Percentiles rank a stretch among this genome's conserved stretches.
These are phyloP conservation scores for Salticus scenicus DNA, from an alignment of 2,888 invertebrate species.

Conservation along the genomic window DNA sequence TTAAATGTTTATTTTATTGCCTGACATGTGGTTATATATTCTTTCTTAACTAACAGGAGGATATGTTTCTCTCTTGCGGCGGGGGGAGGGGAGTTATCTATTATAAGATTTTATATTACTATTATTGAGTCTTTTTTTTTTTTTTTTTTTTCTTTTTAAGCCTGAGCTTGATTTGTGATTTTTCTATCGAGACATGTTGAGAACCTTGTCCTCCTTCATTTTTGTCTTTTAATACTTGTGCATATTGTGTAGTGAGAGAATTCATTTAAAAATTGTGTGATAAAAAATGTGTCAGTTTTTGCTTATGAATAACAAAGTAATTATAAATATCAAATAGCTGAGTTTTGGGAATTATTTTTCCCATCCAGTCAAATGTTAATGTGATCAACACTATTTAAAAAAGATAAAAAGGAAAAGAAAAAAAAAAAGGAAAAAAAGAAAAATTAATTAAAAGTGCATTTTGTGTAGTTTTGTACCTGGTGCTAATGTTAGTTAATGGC, in stretches of 20 bases:
- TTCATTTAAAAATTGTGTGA: constrained; percentile 62
- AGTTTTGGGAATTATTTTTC: constrained; percentile 53
- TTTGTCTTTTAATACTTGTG: constrained; percentile 16
- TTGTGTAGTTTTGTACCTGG: constrained; percentile 65
- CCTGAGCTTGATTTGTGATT: not conserved
- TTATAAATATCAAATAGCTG: constrained; percentile 56
- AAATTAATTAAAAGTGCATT: constrained; percentile 44
- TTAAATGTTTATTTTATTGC: constrained; percentile 20
- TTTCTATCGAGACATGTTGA: not conserved
- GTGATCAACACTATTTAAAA: constrained; percentile 55
- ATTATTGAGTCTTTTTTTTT: too few relatives aligned
- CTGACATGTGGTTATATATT: not conserved
- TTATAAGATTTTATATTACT: not conserved
- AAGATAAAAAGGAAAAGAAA: constrained; percentile 10
- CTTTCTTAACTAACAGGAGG: constrained; percentile 13
- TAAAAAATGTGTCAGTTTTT: constrained; percentile 55
- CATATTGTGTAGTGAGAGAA: constrained; percentile 63
- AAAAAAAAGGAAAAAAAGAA: constrained; percentile 28
- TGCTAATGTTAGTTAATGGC: constrained; percentile 58
- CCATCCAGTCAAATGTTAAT: constrained; percentile 64
- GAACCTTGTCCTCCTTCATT: constrained; percentile 16
- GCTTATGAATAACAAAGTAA: constrained; percentile 42
- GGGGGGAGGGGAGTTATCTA: not conserved
- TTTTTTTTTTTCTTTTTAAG: too few relatives aligned
- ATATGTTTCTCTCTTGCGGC: constrained; percentile 7